Conservation (phyloP, 2,888 invertebrate genomes). For the Caenorhabditis imperialis region DNA sequence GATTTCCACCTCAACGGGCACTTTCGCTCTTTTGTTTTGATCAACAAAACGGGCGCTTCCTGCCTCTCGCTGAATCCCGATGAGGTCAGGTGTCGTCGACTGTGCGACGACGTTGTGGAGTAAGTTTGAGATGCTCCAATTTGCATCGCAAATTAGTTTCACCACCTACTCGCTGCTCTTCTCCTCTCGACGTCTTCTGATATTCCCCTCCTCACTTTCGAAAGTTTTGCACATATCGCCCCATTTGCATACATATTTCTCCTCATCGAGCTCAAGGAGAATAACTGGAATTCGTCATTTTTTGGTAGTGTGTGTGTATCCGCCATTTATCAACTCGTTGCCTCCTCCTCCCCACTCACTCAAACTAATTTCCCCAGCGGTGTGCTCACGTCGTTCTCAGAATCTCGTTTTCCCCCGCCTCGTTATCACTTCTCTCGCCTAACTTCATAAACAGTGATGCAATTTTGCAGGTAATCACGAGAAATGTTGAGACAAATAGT, state of each 20-base stretch:
- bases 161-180: conserved; percentile 22
- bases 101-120: background rate
- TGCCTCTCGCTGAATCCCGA: too few species aligned
- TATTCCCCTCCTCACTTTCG: conserved; percentile 5
- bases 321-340: conserved; percentile 38
- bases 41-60: conserved; percentile 32
- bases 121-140: conserved; percentile 32
- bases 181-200: too few species aligned
- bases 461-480: conserved; percentile 50
- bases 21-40: conserved; percentile 29
- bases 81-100: conserved; percentile 28
- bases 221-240: background rate
- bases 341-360: too few species aligned
- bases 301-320: conserved; percentile 32
- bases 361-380: too few species aligned
- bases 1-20: conserved; percentile 38
- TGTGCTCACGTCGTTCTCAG: too few species aligned
- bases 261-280: background rate
- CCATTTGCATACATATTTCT: conserved; percentile 21
- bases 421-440: conserved; percentile 3
- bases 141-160: conserved; percentile 42
- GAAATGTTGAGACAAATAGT: conserved; percentile 55
- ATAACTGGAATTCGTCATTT: conserved; percentile 38
- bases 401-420: conserved; percentile 9
- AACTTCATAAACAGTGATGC: background rate